Percentiles rank a stretch among this genome's conserved stretches.
Evolutionary conservation across 2,888 invertebrate species (phyloP).

Genomic region (Linyphia triangularis): DNA sequence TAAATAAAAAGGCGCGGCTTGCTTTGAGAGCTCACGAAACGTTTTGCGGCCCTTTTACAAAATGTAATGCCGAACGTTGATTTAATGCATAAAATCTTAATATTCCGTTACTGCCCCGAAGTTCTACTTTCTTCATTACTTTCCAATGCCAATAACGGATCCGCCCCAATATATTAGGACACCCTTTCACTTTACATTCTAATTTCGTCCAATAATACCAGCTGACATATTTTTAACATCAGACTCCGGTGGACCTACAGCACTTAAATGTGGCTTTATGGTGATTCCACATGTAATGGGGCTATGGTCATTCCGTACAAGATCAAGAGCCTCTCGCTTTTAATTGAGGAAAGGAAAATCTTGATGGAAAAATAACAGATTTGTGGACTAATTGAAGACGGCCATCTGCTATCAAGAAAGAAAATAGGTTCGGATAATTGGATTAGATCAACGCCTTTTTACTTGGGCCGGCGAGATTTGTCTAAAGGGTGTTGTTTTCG

Average conservation of each 20-base stretch:
- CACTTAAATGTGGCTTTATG: slow-evolving; percentile 20
- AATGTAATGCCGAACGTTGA: too few species aligned
- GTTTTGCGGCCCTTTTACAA: too few species aligned
- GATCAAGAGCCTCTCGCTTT: background rate
- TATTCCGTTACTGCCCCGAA: too few species aligned
- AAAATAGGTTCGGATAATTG: slow-evolving; percentile 19
- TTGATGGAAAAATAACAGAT: slow-evolving; percentile 4
- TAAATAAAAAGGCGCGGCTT: too few species aligned
- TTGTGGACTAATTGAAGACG: background rate
- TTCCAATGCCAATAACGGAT: too few species aligned
- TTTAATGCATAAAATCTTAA: too few species aligned
- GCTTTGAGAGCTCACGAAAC: too few species aligned
- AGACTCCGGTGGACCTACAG: background rate
- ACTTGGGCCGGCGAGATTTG: background rate
- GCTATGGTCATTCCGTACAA: background rate
- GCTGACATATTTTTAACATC: slow-evolving; percentile 28
- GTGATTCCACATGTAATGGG: slow-evolving; percentile 11
- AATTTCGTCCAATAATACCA: background rate
- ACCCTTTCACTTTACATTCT: too few species aligned
- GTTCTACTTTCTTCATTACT: too few species aligned
- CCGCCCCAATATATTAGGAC: too few species aligned
- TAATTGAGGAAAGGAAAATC: slow-evolving; percentile 40
- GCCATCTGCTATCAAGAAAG: background rate
- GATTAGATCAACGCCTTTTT: slow-evolving; percentile 10
- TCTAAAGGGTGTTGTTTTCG: background rate